Base-by-base conservation (phyloP, 2,797 vertebrate genomes). In the Astyanax mexicanus region DNA sequence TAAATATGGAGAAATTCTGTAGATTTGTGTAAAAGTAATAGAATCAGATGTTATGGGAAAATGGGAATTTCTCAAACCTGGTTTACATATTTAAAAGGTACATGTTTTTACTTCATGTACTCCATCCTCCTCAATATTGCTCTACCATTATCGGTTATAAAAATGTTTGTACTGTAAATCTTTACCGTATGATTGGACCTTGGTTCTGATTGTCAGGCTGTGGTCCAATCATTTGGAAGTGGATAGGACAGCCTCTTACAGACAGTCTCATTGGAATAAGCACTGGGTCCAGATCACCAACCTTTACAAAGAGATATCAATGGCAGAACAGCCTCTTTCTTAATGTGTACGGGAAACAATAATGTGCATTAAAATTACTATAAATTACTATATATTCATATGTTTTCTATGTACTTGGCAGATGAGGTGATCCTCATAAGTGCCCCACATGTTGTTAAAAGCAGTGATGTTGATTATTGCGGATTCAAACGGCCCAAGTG, bases 381-480 rank as follows among this genome's bases (percentile, higher is more conserved):
- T n/a, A n/a, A n/a, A n/a, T n/a, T n/a, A n/a, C n/a, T n/a, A n/a
- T n/a, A n/a, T n/a, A n/a, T n/a, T n/a, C n/a, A n/a, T n/a, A 40
- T 65, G 25, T 25, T 13, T 38, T 44, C 32, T 27, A 57, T 27
- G 40, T 91, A 98, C 98, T 92, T 83, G 88, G 81, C 96, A 98
- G 77, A 95, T n/a, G 55, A 99, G 96, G 5, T 76, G 74, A 82
- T 99, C 98, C 49, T 61, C 84, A 88, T 99, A 99, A 64, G 95
- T 92, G 37, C 98, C 98, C 98, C 98, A 99, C 96, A 99, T 97
- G 85, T 96, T 93, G 11, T 90, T 93, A 76, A 94, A 95, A 77
- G 92, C 96, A 0, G 93, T 93, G 88, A 99, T 89, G 60, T 91
- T 84, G 69, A 98, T 81, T 12, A 62, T 81, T 21, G 88, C 90